Conservation (phyloP, 2,888 invertebrate genomes). For the Dusona sp. region DNA sequence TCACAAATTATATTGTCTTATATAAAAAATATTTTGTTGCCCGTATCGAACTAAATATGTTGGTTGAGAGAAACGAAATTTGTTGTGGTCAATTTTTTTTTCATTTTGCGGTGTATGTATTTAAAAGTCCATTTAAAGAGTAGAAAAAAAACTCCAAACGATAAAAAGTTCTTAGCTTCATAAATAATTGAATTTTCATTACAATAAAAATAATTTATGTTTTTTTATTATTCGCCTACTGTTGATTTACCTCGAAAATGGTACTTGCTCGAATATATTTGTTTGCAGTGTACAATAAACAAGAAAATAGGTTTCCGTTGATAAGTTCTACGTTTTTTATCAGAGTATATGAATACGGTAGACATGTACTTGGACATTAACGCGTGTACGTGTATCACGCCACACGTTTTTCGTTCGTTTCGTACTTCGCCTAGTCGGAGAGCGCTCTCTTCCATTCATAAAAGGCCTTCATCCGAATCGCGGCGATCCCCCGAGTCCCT, state of each 20-base stretch:
- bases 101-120: too few relatives aligned
- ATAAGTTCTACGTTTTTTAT: background rate
- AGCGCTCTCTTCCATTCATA: constrained; percentile 71
- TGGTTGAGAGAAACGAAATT: too few relatives aligned
- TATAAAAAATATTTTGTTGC: too few relatives aligned
- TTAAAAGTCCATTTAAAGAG: too few relatives aligned
- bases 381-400: background rate
- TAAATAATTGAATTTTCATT: too few relatives aligned
- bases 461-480: constrained; percentile 72
- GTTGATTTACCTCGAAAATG: background rate
- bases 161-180: too few relatives aligned
- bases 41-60: too few relatives aligned
- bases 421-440: constrained; percentile 68
- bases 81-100: too few relatives aligned
- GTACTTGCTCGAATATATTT: background rate
- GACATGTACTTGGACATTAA: background rate
- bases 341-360: background rate
- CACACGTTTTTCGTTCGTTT: constrained; percentile 38
- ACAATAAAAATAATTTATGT: too few relatives aligned
- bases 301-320: background rate
- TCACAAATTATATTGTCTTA: too few relatives aligned
- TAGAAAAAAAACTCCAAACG: too few relatives aligned
- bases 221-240: too few relatives aligned
- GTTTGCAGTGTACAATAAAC: background rate
- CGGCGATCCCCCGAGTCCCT: constrained; percentile 69